Base-by-base conservation (phyloP, 2,888 invertebrate species). In the Strigamia crassipes region DNA sequence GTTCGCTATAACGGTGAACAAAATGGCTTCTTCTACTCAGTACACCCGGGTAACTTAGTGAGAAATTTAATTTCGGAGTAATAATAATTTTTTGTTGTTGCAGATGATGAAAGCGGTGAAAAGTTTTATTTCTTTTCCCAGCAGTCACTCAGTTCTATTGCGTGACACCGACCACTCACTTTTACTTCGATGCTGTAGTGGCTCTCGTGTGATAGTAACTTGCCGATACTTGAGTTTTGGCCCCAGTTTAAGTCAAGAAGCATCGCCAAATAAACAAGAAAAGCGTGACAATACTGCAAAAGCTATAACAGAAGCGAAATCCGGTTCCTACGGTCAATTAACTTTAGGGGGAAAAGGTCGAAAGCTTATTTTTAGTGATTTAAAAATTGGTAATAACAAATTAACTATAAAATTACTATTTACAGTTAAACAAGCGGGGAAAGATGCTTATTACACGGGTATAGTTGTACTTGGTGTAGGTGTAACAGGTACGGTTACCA, bases 381-480 rank as follows among this genome's bases (percentile, higher is more conserved):
- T 23, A 77, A 31, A 34, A 34, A 21, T 34, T 12, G n/a, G 8
- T 77, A 18, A n/a, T 34, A 21, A 77, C 0, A 77, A 31, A n/a
- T 77, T 8, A 5, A 6, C 77, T 77, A 34, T 21, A 21, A 77
- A 18, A 21, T 18, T 77, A 31, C 23, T 18, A 15, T 77, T 77
- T 85, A 78, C 92, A 90, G 94, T 96, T 1, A 96, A 95, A 87
- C 95, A 96, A 89, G 94, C 94, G 18, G 94, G 96, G 1, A 96
- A 96, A 89, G 96, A 96, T 84, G 93, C 92, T 2, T 93, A 94
- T 10, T 97, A 97, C 86, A 91, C 94, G 85, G 93, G 93, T 15
- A 92, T 97, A 1, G 94, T 97, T 84, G 86, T 96, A 80, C 89
- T 92, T 51, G 96, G 96, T 1, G 87, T 96, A 83, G 94, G 94